Conservation (phyloP, 2,113 vertebrate genomes). For the Mastomys coucha region DNA sequence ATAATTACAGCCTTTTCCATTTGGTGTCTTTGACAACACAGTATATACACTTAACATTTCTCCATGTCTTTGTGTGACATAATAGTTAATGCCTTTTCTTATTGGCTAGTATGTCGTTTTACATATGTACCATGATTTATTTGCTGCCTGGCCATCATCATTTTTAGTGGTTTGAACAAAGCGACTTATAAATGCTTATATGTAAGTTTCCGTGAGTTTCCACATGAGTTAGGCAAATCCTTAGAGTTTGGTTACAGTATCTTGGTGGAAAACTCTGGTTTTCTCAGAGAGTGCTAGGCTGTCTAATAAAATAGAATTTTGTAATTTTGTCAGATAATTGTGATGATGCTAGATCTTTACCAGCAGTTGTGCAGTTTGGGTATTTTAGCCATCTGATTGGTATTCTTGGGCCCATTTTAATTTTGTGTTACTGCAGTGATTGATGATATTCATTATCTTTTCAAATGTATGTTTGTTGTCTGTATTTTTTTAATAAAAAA, state of each 20-base stretch:
- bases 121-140: not conserved
- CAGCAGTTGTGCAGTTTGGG: too few species aligned
- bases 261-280: too few species aligned
- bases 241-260: not conserved
- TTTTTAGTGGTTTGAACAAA: slow-evolving; percentile 53
- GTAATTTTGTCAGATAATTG: too few species aligned
- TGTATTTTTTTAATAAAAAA: too few species aligned
- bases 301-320: too few species aligned
- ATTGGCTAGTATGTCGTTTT: not conserved
- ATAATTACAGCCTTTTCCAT: not conserved
- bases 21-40: slow-evolving; percentile 18
- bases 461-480: too few species aligned
- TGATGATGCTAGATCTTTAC: too few species aligned
- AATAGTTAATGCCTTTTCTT: slow-evolving; percentile 37
- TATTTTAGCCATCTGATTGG: too few species aligned
- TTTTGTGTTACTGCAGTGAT: too few species aligned
- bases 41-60: not conserved
- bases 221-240: not conserved
- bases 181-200: not conserved
- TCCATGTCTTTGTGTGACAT: slow-evolving; percentile 29
- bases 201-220: not conserved
- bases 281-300: too few species aligned
- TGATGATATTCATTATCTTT: too few species aligned
- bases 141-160: not conserved
- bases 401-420: too few species aligned